Evolutionary conservation across 1,140 invertebrate species (phyloP).

Genomic region (Diuraphis noxia): DNA sequence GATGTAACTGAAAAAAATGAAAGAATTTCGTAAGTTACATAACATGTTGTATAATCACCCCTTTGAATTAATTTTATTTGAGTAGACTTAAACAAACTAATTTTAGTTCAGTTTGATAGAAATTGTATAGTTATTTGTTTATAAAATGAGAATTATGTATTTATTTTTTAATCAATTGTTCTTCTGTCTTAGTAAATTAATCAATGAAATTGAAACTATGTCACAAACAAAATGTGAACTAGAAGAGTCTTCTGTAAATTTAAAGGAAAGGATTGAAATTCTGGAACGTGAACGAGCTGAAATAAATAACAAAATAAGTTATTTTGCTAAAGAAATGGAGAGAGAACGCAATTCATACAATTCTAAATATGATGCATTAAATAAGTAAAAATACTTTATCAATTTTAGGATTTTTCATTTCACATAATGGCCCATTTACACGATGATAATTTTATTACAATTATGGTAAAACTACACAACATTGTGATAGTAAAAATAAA

Average conservation of each 20-base stretch:
- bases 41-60: neutral
- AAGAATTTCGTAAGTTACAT: neutral
- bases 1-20: conserved; percentile 48
- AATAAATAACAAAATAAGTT: conserved; percentile 43
- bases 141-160: neutral
- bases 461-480: too few relatives aligned
- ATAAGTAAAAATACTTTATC: neutral
- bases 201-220: conserved; percentile 3
- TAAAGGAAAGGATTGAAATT: conserved; percentile 27
- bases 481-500: too few relatives aligned
- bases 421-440: too few relatives aligned
- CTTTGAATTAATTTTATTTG: neutral
- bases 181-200: conserved; percentile 18
- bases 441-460: too few relatives aligned
- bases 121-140: neutral
- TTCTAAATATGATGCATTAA: conserved; percentile 32
- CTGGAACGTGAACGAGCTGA: conserved; percentile 12
- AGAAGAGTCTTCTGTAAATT: neutral
- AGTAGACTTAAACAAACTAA: neutral
- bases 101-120: neutral
- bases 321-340: conserved; percentile 24
- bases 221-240: conserved; percentile 31
- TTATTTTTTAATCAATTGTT: neutral
- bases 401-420: neutral
- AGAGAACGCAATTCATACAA: neutral